A percentile compares a stretch with the other conserved stretches of the same genome.
Evolutionary conservation across 2,797 vertebrate genomes (phyloP).

Genomic region (Muscicapa comitata): DNA sequence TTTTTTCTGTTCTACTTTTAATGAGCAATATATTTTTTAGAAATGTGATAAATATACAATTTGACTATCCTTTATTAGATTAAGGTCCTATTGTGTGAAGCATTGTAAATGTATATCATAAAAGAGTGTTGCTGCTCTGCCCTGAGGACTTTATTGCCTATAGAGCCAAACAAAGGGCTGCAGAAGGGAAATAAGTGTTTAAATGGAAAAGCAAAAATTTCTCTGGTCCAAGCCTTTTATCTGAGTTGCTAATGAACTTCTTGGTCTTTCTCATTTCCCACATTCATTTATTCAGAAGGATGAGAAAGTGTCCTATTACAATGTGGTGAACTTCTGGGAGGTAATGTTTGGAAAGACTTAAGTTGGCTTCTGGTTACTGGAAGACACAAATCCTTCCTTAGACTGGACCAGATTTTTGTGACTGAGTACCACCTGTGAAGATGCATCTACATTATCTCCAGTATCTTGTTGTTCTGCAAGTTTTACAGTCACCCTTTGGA

Average conservation of each 20-base stretch:
- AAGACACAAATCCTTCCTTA: not conserved
- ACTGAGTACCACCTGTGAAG: not conserved
- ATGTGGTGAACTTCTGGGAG: not conserved
- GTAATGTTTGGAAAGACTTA: not conserved
- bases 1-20: not conserved
- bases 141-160: not conserved
- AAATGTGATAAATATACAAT: not conserved
- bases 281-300: not conserved
- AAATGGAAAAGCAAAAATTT: not conserved
- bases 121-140: not conserved
- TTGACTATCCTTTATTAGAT: not conserved
- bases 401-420: not conserved
- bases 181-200: not conserved
- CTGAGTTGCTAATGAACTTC: not conserved
- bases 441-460: not conserved
- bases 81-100: not conserved
- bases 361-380: not conserved
- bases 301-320: not conserved
- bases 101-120: not conserved
- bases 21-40: not conserved
- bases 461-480: not conserved
- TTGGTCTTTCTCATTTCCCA: not conserved
- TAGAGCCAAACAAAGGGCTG: not conserved
- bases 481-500: not conserved
- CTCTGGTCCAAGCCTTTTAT: not conserved